These are phyloP conservation scores for Oscheius sp. DNA, from an alignment of 2,888 invertebrate genomes.

Conservation along the genomic window DNA sequence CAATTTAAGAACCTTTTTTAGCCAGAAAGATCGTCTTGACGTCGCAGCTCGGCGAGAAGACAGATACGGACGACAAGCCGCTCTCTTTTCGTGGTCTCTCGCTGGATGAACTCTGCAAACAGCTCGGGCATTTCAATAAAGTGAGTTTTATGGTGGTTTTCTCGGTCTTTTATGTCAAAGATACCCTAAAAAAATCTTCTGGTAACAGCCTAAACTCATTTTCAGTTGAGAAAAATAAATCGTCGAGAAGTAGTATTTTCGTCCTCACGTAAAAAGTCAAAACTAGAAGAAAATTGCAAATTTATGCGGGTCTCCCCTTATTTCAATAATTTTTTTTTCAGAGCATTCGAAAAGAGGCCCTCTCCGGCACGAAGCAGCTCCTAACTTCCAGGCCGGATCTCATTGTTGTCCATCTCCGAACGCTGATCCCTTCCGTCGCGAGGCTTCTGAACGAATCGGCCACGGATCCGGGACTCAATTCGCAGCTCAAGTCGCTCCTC, in stretches of 20 bases:
- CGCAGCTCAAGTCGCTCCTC: constrained; percentile 35
- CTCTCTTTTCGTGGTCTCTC: constrained; percentile 56
- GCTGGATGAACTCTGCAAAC: constrained; percentile 62
- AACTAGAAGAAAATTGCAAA: too few relatives aligned
- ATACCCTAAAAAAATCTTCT: too few relatives aligned
- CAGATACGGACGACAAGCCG: constrained; percentile 45
- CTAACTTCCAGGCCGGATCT: constrained; percentile 55
- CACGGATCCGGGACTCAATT: not conserved
- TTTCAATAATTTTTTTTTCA: constrained; percentile 30
- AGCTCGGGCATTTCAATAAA: constrained; percentile 65
- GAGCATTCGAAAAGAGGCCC: constrained; percentile 57
- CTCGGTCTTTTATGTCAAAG: too few relatives aligned
- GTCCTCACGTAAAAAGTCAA: too few relatives aligned
- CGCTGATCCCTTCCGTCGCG: constrained; percentile 57
- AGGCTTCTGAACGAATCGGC: constrained; percentile 50
- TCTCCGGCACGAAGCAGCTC: constrained; percentile 58
- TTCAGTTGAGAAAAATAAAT: too few relatives aligned
- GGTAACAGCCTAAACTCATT: too few relatives aligned
- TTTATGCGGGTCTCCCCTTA: too few relatives aligned
- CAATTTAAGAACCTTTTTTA: constrained; percentile 2
- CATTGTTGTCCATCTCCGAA: constrained; percentile 49
- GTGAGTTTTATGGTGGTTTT: constrained; percentile 28
- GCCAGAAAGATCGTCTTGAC: constrained; percentile 50
- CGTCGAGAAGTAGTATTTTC: too few relatives aligned
- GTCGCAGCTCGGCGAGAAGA: constrained; percentile 53